These are phyloP conservation scores for Melinopterus prodromus DNA, from an alignment of 2,888 invertebrate genomes.

Conservation along the genomic window DNA sequence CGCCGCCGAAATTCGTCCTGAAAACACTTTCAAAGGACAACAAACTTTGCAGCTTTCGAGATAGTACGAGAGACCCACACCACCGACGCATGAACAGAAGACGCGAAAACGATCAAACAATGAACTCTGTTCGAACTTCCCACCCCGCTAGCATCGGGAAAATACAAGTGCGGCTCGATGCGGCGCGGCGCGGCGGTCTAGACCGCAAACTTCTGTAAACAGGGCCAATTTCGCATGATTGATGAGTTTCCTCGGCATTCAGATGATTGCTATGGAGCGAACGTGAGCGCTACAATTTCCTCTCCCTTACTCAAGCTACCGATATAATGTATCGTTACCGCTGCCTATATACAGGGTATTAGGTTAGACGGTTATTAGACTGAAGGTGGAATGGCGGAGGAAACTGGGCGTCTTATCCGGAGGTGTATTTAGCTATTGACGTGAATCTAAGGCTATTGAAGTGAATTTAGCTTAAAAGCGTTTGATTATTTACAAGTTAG, in stretches of 20 bases:
- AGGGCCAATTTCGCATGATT: constrained; percentile 24
- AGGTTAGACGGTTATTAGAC: constrained; percentile 7
- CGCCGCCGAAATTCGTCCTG: not conserved
- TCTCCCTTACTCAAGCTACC: not conserved
- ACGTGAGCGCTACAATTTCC: constrained; percentile 22
- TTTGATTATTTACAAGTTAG: no score
- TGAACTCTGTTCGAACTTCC: not conserved
- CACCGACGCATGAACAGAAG: not conserved
- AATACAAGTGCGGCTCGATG: constrained; percentile 9
- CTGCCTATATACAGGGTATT: constrained; percentile 20
- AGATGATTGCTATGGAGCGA: constrained; percentile 12
- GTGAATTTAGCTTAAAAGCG: constrained; percentile 1
- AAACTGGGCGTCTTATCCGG: not conserved
- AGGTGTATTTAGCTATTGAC: not conserved
- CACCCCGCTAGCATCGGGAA: not conserved
- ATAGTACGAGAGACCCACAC: not conserved
- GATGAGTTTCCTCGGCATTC: constrained; percentile 26
- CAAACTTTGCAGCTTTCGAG: not conserved
- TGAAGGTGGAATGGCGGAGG: not conserved
- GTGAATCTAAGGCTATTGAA: constrained; percentile 11
- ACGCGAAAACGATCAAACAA: not conserved
- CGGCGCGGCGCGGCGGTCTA: not conserved
- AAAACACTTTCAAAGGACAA: not conserved
- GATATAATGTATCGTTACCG: constrained; percentile 25
- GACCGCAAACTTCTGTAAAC: constrained; percentile 18